A percentile compares a stretch with the other conserved stretches of the same genome.
Evolutionary conservation across 2,113 vertebrate genomes (phyloP).

Genomic region (Candoia aspera): DNA sequence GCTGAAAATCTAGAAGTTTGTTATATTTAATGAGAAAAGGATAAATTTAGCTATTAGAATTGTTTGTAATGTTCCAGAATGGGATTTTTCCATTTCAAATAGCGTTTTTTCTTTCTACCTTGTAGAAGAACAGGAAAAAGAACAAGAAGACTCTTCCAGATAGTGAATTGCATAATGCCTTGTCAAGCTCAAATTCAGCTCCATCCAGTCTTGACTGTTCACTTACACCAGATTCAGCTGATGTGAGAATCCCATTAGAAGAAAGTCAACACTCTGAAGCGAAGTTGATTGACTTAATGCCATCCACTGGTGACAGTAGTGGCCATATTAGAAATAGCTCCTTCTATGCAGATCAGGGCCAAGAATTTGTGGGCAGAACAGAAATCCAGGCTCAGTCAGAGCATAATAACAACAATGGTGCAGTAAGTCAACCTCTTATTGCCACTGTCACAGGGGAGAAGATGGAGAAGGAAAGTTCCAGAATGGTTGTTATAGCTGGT

Average conservation of each 20-base stretch:
- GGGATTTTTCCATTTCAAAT: neutral
- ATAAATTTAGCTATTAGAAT: neutral
- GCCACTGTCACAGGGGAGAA: neutral
- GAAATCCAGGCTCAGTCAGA: neutral
- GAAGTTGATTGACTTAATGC: neutral
- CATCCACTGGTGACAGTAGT: neutral
- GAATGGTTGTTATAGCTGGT: neutral
- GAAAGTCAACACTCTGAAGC: neutral
- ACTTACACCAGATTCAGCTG: neutral
- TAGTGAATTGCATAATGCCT: neutral
- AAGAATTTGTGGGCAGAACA: neutral
- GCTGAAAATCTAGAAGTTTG: neutral
- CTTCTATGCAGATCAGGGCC: neutral
- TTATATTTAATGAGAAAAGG: neutral
- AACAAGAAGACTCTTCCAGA: neutral
- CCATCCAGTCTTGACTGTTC: neutral
- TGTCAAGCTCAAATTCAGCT: neutral
- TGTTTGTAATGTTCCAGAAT: neutral
- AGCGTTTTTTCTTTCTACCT: neutral
- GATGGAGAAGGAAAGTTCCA: neutral
- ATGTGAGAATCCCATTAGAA: neutral
- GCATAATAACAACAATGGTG: neutral
- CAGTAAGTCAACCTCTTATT: neutral
- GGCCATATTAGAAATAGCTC: neutral
- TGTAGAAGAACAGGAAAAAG: neutral